Percentiles rank a stretch among this genome's conserved stretches.
phyloP scores from a whole-genome alignment of 2,888 invertebrate species.

The Tribolium freemani region DNA sequence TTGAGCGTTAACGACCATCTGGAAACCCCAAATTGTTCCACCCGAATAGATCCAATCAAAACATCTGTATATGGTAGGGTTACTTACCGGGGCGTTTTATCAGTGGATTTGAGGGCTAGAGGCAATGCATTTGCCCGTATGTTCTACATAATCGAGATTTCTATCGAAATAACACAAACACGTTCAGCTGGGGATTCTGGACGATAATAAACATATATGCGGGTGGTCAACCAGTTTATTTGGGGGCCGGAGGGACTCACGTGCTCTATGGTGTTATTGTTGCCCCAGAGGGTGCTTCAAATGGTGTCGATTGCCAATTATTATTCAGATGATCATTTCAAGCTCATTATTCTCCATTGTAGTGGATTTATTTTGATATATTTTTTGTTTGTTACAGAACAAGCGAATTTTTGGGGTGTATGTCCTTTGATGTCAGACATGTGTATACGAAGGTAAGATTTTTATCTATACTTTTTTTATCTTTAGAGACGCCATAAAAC shows the following conservation, averaged over 20 bases:
- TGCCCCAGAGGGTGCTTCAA: conserved; percentile 20
- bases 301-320: not conserved
- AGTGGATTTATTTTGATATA: not conserved
- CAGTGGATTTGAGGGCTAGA: conserved; percentile 13
- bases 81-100: conserved; percentile 17
- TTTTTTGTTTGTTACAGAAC: conserved; percentile 79
- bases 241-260: not conserved
- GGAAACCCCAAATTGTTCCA: conserved; percentile 23
- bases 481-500: no score
- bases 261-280: conserved; percentile 19
- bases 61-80: conserved; percentile 37
- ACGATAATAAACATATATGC: conserved; percentile 18
- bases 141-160: conserved; percentile 32
- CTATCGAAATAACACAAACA: conserved; percentile 32
- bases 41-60: conserved; percentile 23
- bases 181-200: conserved; percentile 10
- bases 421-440: conserved; percentile 90
- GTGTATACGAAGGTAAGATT: conserved; percentile 79
- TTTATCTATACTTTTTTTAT: not conserved
- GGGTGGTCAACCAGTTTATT: conserved; percentile 40
- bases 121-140: conserved; percentile 35
- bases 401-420: conserved; percentile 95
- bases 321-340: conserved; percentile 24
- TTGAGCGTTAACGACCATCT: conserved; percentile 9
- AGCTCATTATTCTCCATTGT: conserved; percentile 10